A percentile compares a stretch with the other conserved stretches of the same genome.
Evolutionary conservation across 2,888 invertebrate species (phyloP).

Genomic region (Drosophila aldrichi): DNA sequence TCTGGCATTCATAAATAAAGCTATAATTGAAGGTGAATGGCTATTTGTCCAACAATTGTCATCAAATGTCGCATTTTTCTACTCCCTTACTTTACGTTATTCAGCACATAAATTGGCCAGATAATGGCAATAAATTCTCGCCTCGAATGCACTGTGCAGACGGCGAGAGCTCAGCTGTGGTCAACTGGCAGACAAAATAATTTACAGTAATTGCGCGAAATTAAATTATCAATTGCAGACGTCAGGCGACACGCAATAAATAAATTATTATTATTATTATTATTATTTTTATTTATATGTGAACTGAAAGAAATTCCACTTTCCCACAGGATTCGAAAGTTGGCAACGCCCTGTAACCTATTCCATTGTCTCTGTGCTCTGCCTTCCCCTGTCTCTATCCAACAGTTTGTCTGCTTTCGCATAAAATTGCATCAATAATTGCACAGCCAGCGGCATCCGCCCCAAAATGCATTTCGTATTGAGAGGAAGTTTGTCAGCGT

Average conservation of each 20-base stretch:
- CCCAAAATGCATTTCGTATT: constrained; percentile 39
- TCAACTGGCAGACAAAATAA: constrained; percentile 63
- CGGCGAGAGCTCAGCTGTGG: constrained; percentile 5
- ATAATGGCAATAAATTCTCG: constrained; percentile 55
- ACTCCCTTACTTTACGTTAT: constrained; percentile 5
- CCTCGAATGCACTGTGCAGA: constrained; percentile 28
- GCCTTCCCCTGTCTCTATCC: neutral
- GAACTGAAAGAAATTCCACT: constrained; percentile 63
- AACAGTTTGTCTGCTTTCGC: constrained; percentile 13
- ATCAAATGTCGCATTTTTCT: constrained; percentile 17
- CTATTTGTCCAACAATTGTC: constrained; percentile 45
- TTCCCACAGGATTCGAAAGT: constrained; percentile 66
- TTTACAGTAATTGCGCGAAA: constrained; percentile 73
- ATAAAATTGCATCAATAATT: constrained; percentile 63
- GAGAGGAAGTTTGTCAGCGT: constrained; percentile 39
- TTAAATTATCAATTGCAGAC: constrained; percentile 77
- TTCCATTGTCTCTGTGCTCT: neutral
- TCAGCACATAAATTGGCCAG: constrained; percentile 38
- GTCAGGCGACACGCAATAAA: constrained; percentile 61
- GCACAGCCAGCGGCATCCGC: constrained; percentile 56
- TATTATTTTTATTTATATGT: constrained; percentile 47
- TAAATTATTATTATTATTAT: constrained; percentile 58
- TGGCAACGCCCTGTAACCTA: constrained; percentile 3
- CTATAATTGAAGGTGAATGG: constrained; percentile 35
- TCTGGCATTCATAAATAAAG: constrained; percentile 35